Evolutionary conservation across 2,113 vertebrate genomes (phyloP), one percentile per base, ranked within the genome.

Genomic region (Cyanistes caeruleus): DNA sequence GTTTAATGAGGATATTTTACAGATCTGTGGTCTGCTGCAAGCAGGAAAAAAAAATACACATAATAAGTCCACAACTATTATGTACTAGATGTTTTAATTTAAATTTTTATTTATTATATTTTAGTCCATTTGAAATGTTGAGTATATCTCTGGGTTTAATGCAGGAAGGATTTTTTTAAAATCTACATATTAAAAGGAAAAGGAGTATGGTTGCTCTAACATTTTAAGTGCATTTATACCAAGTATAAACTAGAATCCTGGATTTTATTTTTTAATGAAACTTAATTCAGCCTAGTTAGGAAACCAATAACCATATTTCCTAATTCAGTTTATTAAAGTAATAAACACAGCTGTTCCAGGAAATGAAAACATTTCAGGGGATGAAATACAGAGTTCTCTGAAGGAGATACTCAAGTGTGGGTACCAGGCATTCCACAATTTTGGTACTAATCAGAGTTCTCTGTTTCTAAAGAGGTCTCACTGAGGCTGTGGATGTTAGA

Each of bases 241-340:
- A 94, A 35, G 37, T 59, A 78, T 67, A 89, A 85, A 69, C 77
- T 63, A 41, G 85, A 43, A 89, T 91, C 81, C 49, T 60, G 69
- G 84, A 56, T 85, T 97, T 96, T 95, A 89, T 81, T 90, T 95
- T 91, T 85, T 95, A 90, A 97, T 92, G 80, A 87, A 94, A 91
- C 75, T 91, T 93, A 95, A 94, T 95, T 95, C 28, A 69, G 75
- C 77, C 94, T 90, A 82, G 87, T 96, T 96, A 90, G 87, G 52
- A 83, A 96, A 63, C 83, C 84, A 94, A 96, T 96, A 96, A 93
- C 69, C 20, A 2, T 96, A 93, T 89, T 81, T 96, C 65, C 74
- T 84, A 87, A 95, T 94, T 94, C 88, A 62, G 83, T 94, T 97
- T 93, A 95, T 97, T 97, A 92, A 96, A 96, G 84, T 65, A 94